phyloP scores from a whole-genome alignment of 2,888 invertebrate genomes.

The Cephus runcator region DNA sequence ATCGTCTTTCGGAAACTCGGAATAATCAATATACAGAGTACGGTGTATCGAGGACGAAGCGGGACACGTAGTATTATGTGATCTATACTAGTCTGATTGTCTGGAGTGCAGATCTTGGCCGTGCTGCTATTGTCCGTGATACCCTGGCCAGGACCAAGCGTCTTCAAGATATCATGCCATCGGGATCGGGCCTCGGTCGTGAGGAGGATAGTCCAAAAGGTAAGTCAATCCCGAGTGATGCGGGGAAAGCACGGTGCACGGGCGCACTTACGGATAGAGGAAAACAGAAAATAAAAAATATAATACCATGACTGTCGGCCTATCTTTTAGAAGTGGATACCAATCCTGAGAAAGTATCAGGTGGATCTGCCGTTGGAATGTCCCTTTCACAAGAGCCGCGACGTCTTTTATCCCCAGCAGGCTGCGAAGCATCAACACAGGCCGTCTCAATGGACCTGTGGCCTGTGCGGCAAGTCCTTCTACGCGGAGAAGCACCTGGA shows the following conservation, averaged over 20 bases:
- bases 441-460: conserved; percentile 90
- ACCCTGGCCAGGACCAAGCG: conserved; percentile 89
- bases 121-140: conserved; percentile 84
- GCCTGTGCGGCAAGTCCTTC: conserved; percentile 91
- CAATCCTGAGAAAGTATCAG: conserved; percentile 88
- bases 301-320: neutral
- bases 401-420: conserved; percentile 89
- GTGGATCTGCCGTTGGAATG: conserved; percentile 88
- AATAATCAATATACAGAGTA: neutral
- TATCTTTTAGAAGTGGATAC: conserved; percentile 80
- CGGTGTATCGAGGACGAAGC: too few relatives aligned
- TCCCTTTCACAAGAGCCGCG: conserved; percentile 88
- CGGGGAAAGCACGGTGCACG: too few relatives aligned
- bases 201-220: conserved; percentile 85
- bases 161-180: conserved; percentile 88
- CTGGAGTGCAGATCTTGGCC: conserved; percentile 74
- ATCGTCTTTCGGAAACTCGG: neutral
- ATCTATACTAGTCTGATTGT: neutral
- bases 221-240: conserved; percentile 36
- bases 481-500: conserved; percentile 89
- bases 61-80: too few relatives aligned
- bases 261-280: too few relatives aligned
- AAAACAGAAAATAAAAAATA: too few relatives aligned
- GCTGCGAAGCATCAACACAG: conserved; percentile 86
- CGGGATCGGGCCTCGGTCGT: conserved; percentile 90